phyloP scores from a whole-genome alignment of 92 coral and sea anemone species.

The Paragorgia papillata region DNA sequence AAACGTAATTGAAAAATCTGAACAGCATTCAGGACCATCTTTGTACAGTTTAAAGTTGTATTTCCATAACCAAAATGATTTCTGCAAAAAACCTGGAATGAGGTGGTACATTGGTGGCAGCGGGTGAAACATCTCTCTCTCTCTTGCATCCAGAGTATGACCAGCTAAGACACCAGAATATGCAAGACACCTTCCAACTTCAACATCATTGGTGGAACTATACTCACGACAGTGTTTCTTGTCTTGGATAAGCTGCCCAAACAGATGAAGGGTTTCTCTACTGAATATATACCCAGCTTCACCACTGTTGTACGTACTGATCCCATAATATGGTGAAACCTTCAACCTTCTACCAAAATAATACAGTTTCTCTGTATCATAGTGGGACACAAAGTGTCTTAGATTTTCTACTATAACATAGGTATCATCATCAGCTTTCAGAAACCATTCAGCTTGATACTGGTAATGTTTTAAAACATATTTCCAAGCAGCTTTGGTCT shows the following conservation, averaged over 20 bases:
- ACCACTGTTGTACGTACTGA: conserved; percentile 86
- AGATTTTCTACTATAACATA: conserved; percentile 83
- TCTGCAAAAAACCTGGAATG: conserved; percentile 74
- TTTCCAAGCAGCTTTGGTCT: conserved; percentile 94
- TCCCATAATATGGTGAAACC: conserved; percentile 66
- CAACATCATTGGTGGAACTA: conserved; percentile 82
- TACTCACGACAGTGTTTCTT: conserved; percentile 60
- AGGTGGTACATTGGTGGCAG: conserved; percentile 93
- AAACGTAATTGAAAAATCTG: conserved; percentile 82
- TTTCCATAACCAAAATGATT: conserved; percentile 75
- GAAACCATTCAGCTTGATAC: conserved; percentile 90
- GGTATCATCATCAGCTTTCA: conserved; percentile 93
- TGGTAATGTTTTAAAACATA: conserved; percentile 75
- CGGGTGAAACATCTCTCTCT: conserved; percentile 88
- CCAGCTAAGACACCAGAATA: conserved; percentile 72
- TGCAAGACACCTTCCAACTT: conserved; percentile 81
- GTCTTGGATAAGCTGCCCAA: conserved; percentile 70
- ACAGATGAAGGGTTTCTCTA: conserved; percentile 74
- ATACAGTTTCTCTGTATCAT: conserved; percentile 72
- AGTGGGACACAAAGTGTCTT: conserved; percentile 68
- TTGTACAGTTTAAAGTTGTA: conserved; percentile 66
- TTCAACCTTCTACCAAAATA: conserved; percentile 84
- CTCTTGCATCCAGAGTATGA: conserved; percentile 70
- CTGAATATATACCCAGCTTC: conserved; percentile 97
- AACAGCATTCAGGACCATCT: conserved; percentile 98